Evolutionary conservation across 2,888 invertebrate genomes (phyloP), one percentile per base, ranked within the genome.

Genomic region (Nomada lathburiana): DNA sequence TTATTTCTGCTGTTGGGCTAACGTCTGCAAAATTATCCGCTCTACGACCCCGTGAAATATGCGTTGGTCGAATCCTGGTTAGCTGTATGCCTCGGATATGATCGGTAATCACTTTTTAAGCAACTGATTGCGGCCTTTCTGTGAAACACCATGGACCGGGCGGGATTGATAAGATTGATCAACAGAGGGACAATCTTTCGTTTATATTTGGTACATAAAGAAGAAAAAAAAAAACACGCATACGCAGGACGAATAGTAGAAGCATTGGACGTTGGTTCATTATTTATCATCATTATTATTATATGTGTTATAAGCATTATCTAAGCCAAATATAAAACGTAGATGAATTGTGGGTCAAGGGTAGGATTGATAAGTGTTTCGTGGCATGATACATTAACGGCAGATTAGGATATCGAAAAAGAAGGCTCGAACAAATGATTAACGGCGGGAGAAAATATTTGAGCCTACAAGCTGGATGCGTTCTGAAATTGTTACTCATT

Each of bases 1-100:
- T 59, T 59, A 44, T 59, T 47, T 18, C n/a, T 13, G n/a, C 29
- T 20, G 16, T 20, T 47, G 5, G n/a, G 2, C 9, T 26, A 2
- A n/a, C 47, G n/a, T 70, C 52, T 62, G 55, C 20, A 29, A 76
- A 71, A 50, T 76, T 18, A 47, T 50, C 47, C 62, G 47, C 52
- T 42, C 62, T 23, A 52, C 60, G 70, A 70, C 47, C 69, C 69
- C 42, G 13, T 16, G 5, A 4, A 16, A 10, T 5, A 4, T 18
- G 26, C 18, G 7, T 7, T 1, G 10, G 1, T 44, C 50, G 5
- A 10, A 18, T 68, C 42, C 18, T 42, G 23, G 23, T 68, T 42
- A 18, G 36, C 29, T 7, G 36, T 1, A 7, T 16, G 16, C 50
- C 36, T 18, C 23, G 13, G 29, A 4, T 16, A 16, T 20, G 36